Conservation (phyloP, 2,113 vertebrate genomes). For the Coptodon bakossiorum region DNA sequence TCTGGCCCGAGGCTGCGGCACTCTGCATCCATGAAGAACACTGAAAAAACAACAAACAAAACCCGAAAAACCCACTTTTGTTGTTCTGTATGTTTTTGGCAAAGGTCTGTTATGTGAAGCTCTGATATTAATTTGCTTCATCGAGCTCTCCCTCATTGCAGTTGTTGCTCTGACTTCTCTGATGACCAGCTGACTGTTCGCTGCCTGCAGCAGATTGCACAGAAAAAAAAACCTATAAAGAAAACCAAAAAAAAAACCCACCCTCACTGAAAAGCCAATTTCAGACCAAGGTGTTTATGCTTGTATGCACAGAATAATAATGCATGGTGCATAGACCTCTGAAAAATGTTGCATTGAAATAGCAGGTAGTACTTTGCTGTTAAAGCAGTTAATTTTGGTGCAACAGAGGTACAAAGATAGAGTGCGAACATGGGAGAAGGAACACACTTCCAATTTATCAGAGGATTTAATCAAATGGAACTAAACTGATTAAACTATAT, state of each 20-base stretch:
- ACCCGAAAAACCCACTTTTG: not conserved
- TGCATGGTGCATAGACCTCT: not conserved
- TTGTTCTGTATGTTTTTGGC: not conserved
- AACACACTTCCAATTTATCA: slow-evolving; percentile 23
- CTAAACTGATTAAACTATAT: slow-evolving; percentile 53
- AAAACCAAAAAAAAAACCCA: rapidly evolving
- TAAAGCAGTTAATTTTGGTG: not conserved
- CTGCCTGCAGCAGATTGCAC: not conserved
- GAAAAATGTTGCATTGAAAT: not conserved
- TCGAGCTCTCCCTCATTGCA: not conserved
- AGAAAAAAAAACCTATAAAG: not conserved
- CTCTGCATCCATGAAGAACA: not conserved
- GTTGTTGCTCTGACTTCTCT: not conserved
- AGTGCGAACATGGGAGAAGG: not conserved
- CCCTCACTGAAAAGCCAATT: not conserved
- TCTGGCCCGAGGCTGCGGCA: not conserved
- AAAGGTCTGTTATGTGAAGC: not conserved
- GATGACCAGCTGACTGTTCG: not conserved
- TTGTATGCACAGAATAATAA: not conserved
- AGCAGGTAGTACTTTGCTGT: not conserved
- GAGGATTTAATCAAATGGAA: slow-evolving; percentile 50
- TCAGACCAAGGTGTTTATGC: not conserved
- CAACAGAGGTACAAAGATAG: not conserved
- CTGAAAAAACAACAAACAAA: not conserved
- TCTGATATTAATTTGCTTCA: not conserved